Evolutionary conservation across 2,113 vertebrate genomes (phyloP).

Genomic region (Vidua macroura): DNA sequence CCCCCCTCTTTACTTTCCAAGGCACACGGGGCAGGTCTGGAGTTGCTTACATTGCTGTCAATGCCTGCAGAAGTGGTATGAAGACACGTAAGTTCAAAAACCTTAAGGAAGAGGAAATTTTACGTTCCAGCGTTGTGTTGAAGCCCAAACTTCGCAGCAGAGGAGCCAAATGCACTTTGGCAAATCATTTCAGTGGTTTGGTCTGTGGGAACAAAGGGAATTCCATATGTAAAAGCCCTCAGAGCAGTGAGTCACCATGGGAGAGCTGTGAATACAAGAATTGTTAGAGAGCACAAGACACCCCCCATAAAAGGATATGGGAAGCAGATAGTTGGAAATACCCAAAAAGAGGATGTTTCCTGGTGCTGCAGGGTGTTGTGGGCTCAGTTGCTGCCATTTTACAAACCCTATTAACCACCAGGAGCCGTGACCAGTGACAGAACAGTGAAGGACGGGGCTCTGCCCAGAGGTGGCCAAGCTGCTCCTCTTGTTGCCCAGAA

Average conservation of each 20-base stretch:
- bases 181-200: neutral
- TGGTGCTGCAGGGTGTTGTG: neutral
- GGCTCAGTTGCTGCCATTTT: neutral
- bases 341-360: neutral
- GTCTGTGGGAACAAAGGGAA: neutral
- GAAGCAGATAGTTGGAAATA: neutral
- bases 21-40: neutral
- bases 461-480: neutral
- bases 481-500: neutral
- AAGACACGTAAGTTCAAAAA: neutral
- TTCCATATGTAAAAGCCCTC: neutral
- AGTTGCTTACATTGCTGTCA: neutral
- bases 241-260: neutral
- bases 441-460: neutral
- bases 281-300: neutral
- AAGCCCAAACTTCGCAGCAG: neutral
- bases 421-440: neutral
- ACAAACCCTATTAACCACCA: neutral
- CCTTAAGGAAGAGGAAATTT: neutral
- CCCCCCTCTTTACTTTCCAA: neutral
- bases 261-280: neutral
- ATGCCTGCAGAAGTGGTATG: neutral
- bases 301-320: neutral
- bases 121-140: fast-evolving
- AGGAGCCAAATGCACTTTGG: neutral